phyloP scores from a whole-genome alignment of 2,888 invertebrate genomes.

The Spilosoma lubricipeda region DNA sequence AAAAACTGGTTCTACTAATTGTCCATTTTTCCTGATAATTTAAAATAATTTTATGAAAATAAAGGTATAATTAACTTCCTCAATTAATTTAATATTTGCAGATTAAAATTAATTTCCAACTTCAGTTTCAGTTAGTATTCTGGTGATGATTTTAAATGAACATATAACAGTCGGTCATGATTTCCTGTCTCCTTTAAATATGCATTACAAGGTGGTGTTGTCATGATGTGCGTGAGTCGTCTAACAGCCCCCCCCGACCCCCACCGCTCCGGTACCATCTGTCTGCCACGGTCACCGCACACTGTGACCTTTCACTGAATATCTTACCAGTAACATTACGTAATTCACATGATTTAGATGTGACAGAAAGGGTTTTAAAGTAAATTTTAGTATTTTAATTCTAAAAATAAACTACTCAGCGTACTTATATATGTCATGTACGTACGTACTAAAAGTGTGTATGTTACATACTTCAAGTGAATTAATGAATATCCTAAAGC shows the following conservation, averaged over 20 bases:
- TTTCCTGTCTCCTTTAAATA: slow-evolving; percentile 50
- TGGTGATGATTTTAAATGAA: slow-evolving; percentile 24
- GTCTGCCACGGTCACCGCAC: slow-evolving; percentile 80
- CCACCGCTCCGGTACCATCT: slow-evolving; percentile 54
- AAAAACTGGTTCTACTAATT: slow-evolving; percentile 1
- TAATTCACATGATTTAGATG: slow-evolving; percentile 61
- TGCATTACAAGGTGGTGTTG: slow-evolving; percentile 48
- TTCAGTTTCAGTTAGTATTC: slow-evolving; percentile 37
- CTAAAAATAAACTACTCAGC: neutral
- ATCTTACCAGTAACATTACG: slow-evolving; percentile 69
- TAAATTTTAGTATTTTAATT: neutral
- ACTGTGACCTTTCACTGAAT: slow-evolving; percentile 79
- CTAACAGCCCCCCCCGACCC: slow-evolving; percentile 42
- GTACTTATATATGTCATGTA: neutral
- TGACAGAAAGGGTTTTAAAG: slow-evolving; percentile 34
- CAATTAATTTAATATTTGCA: slow-evolving; percentile 5
- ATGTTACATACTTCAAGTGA: too few species aligned
- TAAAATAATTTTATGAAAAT: neutral
- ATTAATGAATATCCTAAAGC: too few species aligned
- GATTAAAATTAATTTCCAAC: slow-evolving; percentile 7
- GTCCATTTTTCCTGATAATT: slow-evolving; percentile 5
- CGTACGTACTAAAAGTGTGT: neutral
- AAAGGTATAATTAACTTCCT: neutral
- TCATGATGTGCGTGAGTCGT: slow-evolving; percentile 57
- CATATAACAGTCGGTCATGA: slow-evolving; percentile 38